Evolutionary conservation across 2,113 vertebrate species (phyloP).

Genomic region (Orthonyx spaldingii): DNA sequence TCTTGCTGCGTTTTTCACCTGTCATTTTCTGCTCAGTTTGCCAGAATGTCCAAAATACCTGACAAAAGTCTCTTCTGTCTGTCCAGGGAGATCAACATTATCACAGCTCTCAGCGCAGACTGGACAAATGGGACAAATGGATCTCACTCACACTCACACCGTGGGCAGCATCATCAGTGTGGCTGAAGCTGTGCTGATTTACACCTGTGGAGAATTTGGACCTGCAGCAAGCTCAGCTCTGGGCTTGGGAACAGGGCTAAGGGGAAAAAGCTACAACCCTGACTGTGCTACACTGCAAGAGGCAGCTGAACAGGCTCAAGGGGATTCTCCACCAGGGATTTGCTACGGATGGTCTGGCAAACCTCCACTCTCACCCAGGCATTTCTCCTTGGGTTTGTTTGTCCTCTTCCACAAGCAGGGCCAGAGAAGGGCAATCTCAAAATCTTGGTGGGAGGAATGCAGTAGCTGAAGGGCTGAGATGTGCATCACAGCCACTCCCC

Average conservation of each 20-base stretch:
- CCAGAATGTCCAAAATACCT: background rate
- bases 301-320: background rate
- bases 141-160: background rate
- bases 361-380: rapidly evolving
- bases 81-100: rapidly evolving
- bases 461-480: background rate
- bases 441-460: background rate
- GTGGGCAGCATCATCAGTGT: rapidly evolving
- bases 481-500: background rate
- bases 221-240: background rate
- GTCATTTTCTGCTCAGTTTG: background rate
- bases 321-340: background rate
- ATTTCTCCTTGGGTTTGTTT: background rate
- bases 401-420: background rate
- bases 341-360: background rate
- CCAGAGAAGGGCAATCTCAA: background rate
- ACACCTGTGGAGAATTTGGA: rapidly evolving
- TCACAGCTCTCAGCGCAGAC: background rate
- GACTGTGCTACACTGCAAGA: background rate
- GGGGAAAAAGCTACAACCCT: background rate
- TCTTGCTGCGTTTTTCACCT: background rate
- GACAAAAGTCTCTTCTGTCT: background rate
- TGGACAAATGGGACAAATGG: rapidly evolving
- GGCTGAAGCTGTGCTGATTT: background rate
- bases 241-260: background rate